These are phyloP conservation scores for Anoncus sp. DNA, from an alignment of 2,888 invertebrate genomes.

Conservation along the genomic window DNA sequence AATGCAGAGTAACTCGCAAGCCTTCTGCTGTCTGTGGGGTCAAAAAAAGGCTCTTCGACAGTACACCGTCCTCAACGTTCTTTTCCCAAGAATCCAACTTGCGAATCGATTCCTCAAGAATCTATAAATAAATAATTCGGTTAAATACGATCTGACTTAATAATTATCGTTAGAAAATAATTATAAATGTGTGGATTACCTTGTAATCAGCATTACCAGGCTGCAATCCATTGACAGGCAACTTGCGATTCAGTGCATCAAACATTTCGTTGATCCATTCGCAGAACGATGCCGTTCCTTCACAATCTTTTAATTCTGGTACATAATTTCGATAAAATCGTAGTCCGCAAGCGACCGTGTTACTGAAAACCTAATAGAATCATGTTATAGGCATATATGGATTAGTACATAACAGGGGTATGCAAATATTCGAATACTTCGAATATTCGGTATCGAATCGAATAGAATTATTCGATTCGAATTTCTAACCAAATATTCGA, in stretches of 20 bases:
- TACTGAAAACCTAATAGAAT: conserved; percentile 60
- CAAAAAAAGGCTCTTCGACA: background rate
- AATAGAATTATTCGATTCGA: no score
- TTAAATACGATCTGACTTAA: no score
- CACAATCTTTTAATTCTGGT: conserved; percentile 47
- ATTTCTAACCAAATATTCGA: no score
- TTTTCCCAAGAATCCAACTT: conserved; percentile 2
- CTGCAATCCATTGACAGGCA: background rate
- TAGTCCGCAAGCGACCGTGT: conserved; percentile 51
- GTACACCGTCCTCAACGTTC: background rate
- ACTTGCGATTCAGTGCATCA: conserved; percentile 36
- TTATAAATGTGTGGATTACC: no score
- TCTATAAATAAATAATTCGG: background rate
- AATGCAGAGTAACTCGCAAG: conserved; percentile 2
- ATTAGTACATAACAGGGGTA: no score
- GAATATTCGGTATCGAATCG: no score
- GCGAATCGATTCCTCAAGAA: background rate
- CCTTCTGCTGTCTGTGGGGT: background rate
- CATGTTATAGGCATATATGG: no score
- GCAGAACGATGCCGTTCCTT: conserved; percentile 48
- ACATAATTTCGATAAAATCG: conserved; percentile 39
- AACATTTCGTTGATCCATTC: no score
- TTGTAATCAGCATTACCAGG: background rate
- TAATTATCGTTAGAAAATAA: background rate
- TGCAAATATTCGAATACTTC: no score